Evolutionary conservation across 2,797 vertebrate species (phyloP), one percentile per base, ranked within the genome.

Genomic region (Xiphophorus birchmanni): DNA sequence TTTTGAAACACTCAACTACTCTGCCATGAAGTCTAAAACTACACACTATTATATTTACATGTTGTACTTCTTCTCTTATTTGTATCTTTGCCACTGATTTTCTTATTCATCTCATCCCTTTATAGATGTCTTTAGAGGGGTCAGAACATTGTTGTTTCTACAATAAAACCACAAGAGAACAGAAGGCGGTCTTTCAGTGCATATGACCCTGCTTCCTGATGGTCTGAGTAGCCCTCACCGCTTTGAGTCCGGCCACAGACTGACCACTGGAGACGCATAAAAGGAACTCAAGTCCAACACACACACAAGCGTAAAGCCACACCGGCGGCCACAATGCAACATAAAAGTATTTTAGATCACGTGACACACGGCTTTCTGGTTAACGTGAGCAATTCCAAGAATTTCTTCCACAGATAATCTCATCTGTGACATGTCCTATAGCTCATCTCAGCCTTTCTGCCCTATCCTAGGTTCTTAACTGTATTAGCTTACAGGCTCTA

Each of bases 101-200:
- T 26, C 9, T 40, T 58, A 48, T 26, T 32, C 48, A 35, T 73
- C 73, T 47, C n/a, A 26, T 54, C 79, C 79, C 80, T 75, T 84
- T 23, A 40, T 23, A 40, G 67, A 78, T 77, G 71, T 77, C 44
- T 69, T 60, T 83, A 71, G 29, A 73, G 29, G 0, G 74, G 23
- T 48, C 74, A 72, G 37, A 79, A 77, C 79, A 77, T 84, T 78
- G 85, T 75, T 75, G 72, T 76, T 84, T 77, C 81, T 76, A 78
- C 63, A 77, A 80, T 76, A 81, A 54, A 71, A 84, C 75, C 80
- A 13, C 63, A 11, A 21, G 26, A 80, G 73, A 45, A 29, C 77
- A 35, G 17, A 40, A 79, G 73, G 63, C 17, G 35, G 54, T 74
- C 48, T 45, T 23, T 56, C 73, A 77, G 71, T 47, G 2, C 1